phyloP scores from a whole-genome alignment of 2,797 vertebrate genomes.

The Lepilemur septentrionalis region DNA sequence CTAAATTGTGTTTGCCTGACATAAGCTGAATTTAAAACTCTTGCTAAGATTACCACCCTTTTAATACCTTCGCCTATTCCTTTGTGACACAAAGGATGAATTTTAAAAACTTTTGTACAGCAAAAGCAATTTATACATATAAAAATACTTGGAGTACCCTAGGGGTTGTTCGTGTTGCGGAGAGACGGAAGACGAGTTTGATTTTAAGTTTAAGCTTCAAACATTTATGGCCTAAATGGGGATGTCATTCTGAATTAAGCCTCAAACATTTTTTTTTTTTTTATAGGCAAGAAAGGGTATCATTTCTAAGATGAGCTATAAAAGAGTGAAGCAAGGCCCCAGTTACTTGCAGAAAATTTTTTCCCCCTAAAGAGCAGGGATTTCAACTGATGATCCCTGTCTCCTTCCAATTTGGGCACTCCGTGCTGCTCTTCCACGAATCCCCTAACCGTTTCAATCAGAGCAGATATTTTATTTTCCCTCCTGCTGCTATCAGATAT shows the following conservation, averaged over 20 bases:
- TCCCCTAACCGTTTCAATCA: conserved; percentile 48
- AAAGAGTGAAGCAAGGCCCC: conserved; percentile 13
- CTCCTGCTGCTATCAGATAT: conserved; percentile 27
- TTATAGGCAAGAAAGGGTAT: conserved; percentile 29
- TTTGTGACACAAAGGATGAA: conserved; percentile 38
- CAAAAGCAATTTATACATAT: conserved; percentile 57
- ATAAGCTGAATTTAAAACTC: conserved; percentile 27
- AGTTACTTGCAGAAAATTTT: conserved; percentile 34
- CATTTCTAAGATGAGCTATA: conserved; percentile 42
- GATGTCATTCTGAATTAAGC: conserved; percentile 67
- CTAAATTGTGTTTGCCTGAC: conserved; percentile 47
- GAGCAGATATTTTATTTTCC: conserved; percentile 42
- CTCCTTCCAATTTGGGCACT: neutral
- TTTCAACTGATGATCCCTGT: neutral
- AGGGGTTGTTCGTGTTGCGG: neutral
- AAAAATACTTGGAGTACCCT: conserved; percentile 55
- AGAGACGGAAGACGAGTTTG: conserved; percentile 14
- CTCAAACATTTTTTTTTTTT: neutral
- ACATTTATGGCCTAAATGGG: conserved; percentile 58
- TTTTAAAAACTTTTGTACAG: conserved; percentile 44
- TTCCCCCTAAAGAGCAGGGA: neutral
- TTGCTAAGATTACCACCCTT: conserved; percentile 59
- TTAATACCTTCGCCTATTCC: neutral
- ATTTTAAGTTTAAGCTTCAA: conserved; percentile 71
- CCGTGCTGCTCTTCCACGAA: neutral